Percentiles rank a stretch among this genome's conserved stretches.
Evolutionary conservation across 2,888 invertebrate genomes (phyloP).

Genomic region (Drosophila melanosoma): DNA sequence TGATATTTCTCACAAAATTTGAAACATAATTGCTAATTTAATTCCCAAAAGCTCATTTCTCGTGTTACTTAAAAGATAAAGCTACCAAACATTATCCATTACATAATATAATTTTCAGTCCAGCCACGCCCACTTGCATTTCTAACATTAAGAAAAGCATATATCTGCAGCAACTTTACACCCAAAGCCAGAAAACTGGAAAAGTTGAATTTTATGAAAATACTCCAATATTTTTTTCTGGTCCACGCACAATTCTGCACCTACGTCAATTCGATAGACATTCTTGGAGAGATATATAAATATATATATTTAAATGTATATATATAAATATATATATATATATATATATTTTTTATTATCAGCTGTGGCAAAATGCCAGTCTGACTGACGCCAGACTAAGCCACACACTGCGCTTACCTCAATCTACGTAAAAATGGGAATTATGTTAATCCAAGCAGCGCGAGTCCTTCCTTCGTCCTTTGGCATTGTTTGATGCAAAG

Average conservation of each 20-base stretch:
- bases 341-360: not conserved
- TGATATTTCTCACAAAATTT: not conserved
- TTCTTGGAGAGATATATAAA: not conserved
- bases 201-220: not conserved
- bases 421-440: slow-evolving; percentile 63
- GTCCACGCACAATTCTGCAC: no score
- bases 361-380: slow-evolving; percentile 46
- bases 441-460: slow-evolving; percentile 56
- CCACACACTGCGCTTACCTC: slow-evolving; percentile 53
- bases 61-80: not conserved
- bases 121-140: not conserved
- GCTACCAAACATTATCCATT: not conserved
- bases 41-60: not conserved
- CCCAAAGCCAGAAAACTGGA: not conserved
- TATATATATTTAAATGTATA: not conserved
- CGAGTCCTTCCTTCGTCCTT: slow-evolving; percentile 40
- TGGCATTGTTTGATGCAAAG: slow-evolving; percentile 35
- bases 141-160: not conserved
- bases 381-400: slow-evolving; percentile 68
- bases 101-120: no score
- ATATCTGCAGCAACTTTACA: not conserved
- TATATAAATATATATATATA: not conserved
- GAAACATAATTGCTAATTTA: not conserved
- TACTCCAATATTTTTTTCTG: not conserved
- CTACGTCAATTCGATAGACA: not conserved